These are phyloP conservation scores for Eptatretus burgeri DNA, from an alignment of 2,113 vertebrate species.

Conservation along the genomic window DNA sequence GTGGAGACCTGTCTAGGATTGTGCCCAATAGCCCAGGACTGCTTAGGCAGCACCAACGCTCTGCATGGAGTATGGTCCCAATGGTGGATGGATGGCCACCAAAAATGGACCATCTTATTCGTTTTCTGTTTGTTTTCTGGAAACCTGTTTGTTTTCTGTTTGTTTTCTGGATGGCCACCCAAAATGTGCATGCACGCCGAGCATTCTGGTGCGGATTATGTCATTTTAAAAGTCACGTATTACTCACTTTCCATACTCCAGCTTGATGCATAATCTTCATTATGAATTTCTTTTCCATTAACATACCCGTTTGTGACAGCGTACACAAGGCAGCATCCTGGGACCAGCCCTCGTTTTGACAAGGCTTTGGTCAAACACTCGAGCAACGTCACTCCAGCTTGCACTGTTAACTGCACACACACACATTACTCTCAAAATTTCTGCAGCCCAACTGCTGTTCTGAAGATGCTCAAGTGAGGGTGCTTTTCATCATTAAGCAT, in stretches of 20 bases:
- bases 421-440: constrained; percentile 6
- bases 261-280: not conserved
- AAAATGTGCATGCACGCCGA: not conserved
- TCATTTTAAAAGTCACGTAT: not conserved
- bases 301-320: constrained; percentile 45
- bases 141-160: too few species aligned
- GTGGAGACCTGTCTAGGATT: too few species aligned
- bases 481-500: too few species aligned
- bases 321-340: constrained; percentile 90
- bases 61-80: too few species aligned
- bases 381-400: constrained; percentile 78
- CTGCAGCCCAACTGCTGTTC: not conserved
- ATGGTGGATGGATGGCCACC: too few species aligned
- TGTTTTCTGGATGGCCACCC: too few species aligned
- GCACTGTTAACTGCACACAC: constrained; percentile 43
- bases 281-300: too few species aligned
- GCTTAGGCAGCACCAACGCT: too few species aligned
- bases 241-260: not conserved
- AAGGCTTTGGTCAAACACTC: constrained; percentile 91
- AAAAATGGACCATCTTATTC: too few species aligned
- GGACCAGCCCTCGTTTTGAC: constrained; percentile 93
- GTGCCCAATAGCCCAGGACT: too few species aligned
- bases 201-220: not conserved
- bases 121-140: too few species aligned
- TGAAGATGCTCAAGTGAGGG: too few species aligned